Conservation (phyloP, 2,797 vertebrate species). For the Mus spretus region DNA sequence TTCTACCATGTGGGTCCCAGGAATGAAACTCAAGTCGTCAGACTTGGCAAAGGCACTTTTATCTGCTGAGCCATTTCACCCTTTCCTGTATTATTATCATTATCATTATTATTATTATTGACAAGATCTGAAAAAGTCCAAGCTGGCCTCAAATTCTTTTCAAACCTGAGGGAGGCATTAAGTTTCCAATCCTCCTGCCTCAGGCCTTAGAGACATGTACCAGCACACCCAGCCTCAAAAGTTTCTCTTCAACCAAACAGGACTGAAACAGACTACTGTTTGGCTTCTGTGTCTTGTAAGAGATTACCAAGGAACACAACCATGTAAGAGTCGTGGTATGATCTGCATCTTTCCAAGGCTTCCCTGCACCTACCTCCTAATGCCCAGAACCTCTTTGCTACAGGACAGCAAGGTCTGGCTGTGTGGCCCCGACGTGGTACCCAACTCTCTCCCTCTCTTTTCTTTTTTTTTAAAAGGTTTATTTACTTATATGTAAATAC, state of each 20-base stretch:
- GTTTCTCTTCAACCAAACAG: not conserved
- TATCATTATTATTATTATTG: not conserved
- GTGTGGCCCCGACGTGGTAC: not conserved
- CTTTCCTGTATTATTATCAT: not conserved
- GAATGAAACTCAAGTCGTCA: not conserved
- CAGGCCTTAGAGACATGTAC: not conserved
- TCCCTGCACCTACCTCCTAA: not conserved
- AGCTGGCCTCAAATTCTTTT: not conserved
- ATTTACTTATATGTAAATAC: too few relatives aligned
- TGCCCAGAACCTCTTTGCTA: not conserved
- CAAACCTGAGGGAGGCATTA: not conserved
- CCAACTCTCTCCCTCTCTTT: too few relatives aligned
- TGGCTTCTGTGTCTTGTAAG: not conserved
- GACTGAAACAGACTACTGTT: not conserved
- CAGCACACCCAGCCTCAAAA: not conserved
- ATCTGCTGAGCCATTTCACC: not conserved
- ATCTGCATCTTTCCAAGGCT: not conserved
- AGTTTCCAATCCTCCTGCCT: not conserved
- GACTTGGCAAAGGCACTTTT: not conserved
- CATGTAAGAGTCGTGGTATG: not conserved
- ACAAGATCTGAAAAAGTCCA: not conserved
- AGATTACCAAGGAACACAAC: not conserved
- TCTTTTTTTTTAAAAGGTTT: too few relatives aligned
- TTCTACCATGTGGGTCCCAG: not conserved
- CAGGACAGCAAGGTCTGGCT: not conserved